Percentiles rank a stretch among this genome's conserved stretches.
These are phyloP conservation scores for Pristionchus maxplancki DNA, from an alignment of 2,888 invertebrate species.

Conservation along the genomic window DNA sequence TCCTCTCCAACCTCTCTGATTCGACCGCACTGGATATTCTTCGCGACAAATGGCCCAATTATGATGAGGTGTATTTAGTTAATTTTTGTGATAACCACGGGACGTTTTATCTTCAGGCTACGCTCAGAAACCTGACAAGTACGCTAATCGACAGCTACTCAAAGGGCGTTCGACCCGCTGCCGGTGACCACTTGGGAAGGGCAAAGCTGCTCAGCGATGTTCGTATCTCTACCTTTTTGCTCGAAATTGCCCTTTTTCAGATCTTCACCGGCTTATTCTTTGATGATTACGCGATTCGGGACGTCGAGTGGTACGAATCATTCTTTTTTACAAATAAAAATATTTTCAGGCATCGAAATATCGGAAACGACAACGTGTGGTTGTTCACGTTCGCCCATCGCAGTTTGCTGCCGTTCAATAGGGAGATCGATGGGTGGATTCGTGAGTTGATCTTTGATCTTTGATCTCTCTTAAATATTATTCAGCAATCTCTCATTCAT, in stretches of 20 bases:
- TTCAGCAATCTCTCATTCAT: slow-evolving; percentile 3
- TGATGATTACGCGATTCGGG: not conserved
- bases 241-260: not conserved
- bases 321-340: not conserved
- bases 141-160: not conserved
- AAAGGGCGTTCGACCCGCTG: not conserved
- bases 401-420: not conserved
- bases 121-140: not conserved
- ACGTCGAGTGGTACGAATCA: not conserved
- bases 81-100: not conserved
- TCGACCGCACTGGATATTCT: not conserved
- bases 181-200: slow-evolving; percentile 12
- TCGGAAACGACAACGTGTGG: not conserved
- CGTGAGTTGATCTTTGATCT: slow-evolving; percentile 28
- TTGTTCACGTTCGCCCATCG: not conserved
- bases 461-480: not conserved
- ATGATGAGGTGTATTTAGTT: slow-evolving; percentile 1
- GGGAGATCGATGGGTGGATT: slow-evolving; percentile 28
- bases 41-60: not conserved
- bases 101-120: not conserved
- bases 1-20: not conserved
- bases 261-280: not conserved
- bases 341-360: not conserved
- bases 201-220: not conserved
- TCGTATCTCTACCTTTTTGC: not conserved